Conservation (phyloP, 2,113 vertebrate genomes). For the Ceratotherium simum region DNA sequence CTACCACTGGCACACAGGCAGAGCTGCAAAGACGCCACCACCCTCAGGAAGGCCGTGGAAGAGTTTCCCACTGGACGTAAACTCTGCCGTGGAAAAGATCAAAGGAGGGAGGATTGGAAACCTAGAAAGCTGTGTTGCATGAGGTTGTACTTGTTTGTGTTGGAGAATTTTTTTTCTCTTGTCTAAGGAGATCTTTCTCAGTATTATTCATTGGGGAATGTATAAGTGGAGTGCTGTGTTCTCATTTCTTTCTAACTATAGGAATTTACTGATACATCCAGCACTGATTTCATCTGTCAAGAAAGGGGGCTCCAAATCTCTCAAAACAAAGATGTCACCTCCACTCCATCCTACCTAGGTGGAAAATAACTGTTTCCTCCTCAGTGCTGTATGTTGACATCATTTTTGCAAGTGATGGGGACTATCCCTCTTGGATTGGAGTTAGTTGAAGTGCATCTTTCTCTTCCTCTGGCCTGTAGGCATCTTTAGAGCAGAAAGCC, state of each 20-base stretch:
- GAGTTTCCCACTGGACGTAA: background rate
- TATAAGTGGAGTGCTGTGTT: background rate
- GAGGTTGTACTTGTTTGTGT: background rate
- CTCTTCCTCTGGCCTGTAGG: background rate
- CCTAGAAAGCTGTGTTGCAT: background rate
- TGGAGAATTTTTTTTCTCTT: background rate
- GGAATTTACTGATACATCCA: background rate
- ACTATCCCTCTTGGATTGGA: background rate
- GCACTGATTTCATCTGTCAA: background rate
- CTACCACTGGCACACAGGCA: rapidly evolving
- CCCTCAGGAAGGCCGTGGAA: background rate
- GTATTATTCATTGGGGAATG: background rate
- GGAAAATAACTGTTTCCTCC: background rate
- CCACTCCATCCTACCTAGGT: background rate
- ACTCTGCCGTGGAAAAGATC: background rate
- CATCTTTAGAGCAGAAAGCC: background rate
- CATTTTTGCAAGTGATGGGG: background rate
- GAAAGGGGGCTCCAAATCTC: background rate
- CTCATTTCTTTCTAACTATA: background rate
- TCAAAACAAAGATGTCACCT: background rate
- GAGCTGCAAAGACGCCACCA: background rate
- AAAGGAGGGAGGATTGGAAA: background rate
- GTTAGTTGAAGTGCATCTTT: background rate
- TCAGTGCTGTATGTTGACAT: background rate
- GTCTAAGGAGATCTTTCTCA: background rate